Percentiles rank a stretch among this genome's conserved stretches.
Conservation (phyloP, 2,113 vertebrate species). For the Stomatorhinus ivindoensis region DNA sequence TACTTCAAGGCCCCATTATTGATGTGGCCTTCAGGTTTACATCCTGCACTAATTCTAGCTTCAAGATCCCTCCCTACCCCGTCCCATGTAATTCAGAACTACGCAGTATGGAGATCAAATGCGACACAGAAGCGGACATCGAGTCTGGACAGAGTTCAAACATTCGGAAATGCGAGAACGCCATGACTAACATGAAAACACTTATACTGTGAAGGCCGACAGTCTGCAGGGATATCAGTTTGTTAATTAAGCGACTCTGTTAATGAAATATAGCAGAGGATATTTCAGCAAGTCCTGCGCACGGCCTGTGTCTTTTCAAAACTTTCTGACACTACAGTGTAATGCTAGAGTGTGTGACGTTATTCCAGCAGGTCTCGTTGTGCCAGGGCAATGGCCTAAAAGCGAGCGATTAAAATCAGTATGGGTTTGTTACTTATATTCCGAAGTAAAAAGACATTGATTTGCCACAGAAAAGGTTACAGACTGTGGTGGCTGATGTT, state of each 20-base stretch:
- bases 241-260: slow-evolving; percentile 30
- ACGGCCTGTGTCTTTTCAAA: not conserved
- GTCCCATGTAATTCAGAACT: not conserved
- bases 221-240: slow-evolving; percentile 24
- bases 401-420: not conserved
- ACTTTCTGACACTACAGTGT: not conserved
- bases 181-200: slow-evolving; percentile 29
- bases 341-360: not conserved
- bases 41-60: not conserved
- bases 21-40: not conserved
- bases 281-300: not conserved
- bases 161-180: slow-evolving; percentile 20
- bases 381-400: not conserved
- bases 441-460: not conserved
- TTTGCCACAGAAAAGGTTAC: not conserved
- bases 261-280: not conserved
- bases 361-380: not conserved
- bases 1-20: not conserved
- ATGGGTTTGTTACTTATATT: not conserved
- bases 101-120: not conserved
- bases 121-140: no score
- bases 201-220: slow-evolving; percentile 24
- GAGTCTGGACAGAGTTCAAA: slow-evolving; percentile 14
- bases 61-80: not conserved
- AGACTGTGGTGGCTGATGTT: not conserved